Evolutionary conservation across 2,797 vertebrate genomes (phyloP).

Genomic region (Schizopygopsis malacanthus): DNA sequence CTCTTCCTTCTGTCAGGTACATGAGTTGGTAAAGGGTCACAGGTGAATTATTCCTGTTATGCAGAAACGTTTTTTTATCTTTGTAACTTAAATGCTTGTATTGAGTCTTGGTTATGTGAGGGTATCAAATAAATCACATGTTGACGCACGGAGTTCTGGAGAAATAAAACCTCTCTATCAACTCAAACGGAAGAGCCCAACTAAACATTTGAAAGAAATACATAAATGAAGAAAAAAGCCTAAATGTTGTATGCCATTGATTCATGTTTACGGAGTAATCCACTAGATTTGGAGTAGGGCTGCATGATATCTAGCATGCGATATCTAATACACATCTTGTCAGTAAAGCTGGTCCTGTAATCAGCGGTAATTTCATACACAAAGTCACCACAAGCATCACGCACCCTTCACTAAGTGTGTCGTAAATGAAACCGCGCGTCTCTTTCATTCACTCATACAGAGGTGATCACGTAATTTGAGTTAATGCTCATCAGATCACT

Average conservation of each 20-base stretch:
- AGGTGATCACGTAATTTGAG: too few species aligned
- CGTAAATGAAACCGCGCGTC: too few species aligned
- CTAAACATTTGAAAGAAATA: not conserved
- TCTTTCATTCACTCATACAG: too few species aligned
- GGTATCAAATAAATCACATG: not conserved
- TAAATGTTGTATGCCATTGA: not conserved
- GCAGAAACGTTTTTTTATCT: not conserved
- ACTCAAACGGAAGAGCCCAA: not conserved
- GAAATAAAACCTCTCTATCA: not conserved
- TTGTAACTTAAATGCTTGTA: not conserved
- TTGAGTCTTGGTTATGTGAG: not conserved
- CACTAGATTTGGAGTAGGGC: too few species aligned
- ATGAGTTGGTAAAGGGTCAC: not conserved
- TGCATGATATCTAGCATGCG: too few species aligned
- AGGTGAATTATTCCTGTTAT: not conserved
- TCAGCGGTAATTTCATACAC: too few species aligned
- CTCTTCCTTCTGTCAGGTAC: not conserved
- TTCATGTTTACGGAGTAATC: not conserved
- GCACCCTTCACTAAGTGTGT: too few species aligned
- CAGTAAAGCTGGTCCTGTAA: too few species aligned
- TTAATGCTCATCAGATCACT: too few species aligned
- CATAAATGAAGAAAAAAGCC: not conserved
- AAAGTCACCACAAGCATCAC: too few species aligned
- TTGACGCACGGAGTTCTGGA: not conserved
- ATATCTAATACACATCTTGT: too few species aligned